A percentile compares a stretch with the other conserved stretches of the same genome.
Evolutionary conservation across 2,888 invertebrate species (phyloP).

Genomic region (Drosophila neonasuta): DNA sequence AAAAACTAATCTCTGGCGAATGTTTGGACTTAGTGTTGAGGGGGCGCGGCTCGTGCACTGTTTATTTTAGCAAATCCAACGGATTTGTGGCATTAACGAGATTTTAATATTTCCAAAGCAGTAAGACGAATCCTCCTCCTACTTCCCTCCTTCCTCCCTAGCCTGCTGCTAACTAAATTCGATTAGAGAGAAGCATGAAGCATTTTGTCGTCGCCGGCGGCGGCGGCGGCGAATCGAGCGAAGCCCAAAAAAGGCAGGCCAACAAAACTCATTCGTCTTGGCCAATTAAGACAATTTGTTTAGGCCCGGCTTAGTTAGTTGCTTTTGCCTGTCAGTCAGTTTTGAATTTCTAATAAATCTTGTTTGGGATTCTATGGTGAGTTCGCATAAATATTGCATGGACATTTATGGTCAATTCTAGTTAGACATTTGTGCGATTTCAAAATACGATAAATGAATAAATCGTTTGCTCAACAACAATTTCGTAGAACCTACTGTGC

Average conservation of each 20-base stretch:
- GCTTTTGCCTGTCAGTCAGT: constrained; percentile 45
- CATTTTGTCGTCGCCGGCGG: constrained; percentile 47
- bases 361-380: constrained; percentile 39
- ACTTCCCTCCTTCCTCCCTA: background rate
- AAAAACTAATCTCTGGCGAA: constrained; percentile 52
- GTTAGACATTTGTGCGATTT: constrained; percentile 51
- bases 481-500: background rate
- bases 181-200: constrained; percentile 49
- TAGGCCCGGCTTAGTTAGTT: constrained; percentile 32
- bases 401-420: constrained; percentile 57
- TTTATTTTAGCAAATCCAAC: constrained; percentile 60
- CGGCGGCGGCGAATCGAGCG: constrained; percentile 22
- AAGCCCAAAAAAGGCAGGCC: constrained; percentile 49
- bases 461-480: constrained; percentile 14
- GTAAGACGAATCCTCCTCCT: background rate
- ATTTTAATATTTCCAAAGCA: constrained; percentile 46
- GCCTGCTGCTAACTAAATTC: constrained; percentile 29
- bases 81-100: constrained; percentile 60
- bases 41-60: constrained; percentile 48
- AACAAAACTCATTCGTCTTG: constrained; percentile 57
- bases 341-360: constrained; percentile 59
- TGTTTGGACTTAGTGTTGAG: constrained; percentile 52
- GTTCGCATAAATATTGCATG: constrained; percentile 52
- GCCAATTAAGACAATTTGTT: constrained; percentile 69
- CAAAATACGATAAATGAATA: constrained; percentile 46